phyloP scores from a whole-genome alignment of 2,797 vertebrate genomes.

The Brachymystax lenok region DNA sequence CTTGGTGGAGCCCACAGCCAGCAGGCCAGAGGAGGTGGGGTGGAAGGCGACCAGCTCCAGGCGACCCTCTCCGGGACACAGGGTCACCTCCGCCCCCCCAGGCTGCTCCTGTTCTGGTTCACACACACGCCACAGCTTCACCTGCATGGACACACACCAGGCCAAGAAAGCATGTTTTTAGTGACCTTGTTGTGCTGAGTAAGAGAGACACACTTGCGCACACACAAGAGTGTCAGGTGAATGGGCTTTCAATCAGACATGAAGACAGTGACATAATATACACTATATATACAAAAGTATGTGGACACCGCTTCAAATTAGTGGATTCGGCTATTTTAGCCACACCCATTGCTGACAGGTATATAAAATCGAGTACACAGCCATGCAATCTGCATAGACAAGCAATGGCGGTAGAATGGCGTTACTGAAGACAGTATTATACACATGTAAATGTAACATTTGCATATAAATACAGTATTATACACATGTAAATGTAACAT shows the following conservation, averaged over 20 bases:
- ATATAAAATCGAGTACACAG: too few relatives aligned
- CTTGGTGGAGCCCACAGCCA: constrained; percentile 71
- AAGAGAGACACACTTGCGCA: background rate
- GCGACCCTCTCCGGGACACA: constrained; percentile 65
- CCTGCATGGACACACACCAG: constrained; percentile 64
- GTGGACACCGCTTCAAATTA: too few relatives aligned
- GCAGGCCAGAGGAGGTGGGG: constrained; percentile 80
- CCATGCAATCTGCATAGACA: too few relatives aligned
- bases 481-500: too few relatives aligned
- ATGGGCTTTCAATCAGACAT: background rate
- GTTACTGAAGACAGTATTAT: too few relatives aligned
- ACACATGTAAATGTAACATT: too few relatives aligned
- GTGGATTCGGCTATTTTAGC: too few relatives aligned
- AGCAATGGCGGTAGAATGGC: too few relatives aligned
- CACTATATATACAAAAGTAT: too few relatives aligned
- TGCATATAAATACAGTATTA: too few relatives aligned
- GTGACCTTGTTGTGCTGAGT: background rate
- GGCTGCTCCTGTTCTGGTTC: constrained; percentile 67
- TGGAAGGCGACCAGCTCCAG: constrained; percentile 86
- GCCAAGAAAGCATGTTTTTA: background rate
- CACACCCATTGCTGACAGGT: too few relatives aligned
- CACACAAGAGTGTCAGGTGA: background rate
- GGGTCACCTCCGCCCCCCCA: constrained; percentile 62
- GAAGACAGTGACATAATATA: background rate
- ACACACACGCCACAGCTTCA: constrained; percentile 87